Evolutionary conservation across 2,797 vertebrate species (phyloP).

Genomic region (Sebastes taczanowskii): DNA sequence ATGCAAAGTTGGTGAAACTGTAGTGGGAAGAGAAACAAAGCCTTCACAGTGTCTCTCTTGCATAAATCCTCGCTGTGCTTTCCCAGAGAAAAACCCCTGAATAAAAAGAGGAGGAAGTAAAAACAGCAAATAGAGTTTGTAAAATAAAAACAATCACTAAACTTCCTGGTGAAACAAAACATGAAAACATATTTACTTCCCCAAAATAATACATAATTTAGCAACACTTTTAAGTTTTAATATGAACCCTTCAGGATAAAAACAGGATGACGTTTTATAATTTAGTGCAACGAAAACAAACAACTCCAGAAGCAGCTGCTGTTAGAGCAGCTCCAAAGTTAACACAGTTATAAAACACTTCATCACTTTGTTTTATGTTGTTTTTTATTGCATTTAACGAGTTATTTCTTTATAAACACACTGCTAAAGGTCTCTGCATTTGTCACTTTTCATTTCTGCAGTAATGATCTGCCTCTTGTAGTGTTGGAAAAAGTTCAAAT

Average conservation of each 20-base stretch:
- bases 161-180: background rate
- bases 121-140: background rate
- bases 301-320: background rate
- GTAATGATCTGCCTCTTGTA: background rate
- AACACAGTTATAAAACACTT: too few species aligned
- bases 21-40: background rate
- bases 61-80: background rate
- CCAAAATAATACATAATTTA: background rate
- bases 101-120: background rate
- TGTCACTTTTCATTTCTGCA: background rate
- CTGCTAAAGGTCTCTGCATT: background rate
- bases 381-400: background rate
- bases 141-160: background rate
- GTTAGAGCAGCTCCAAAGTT: too few species aligned
- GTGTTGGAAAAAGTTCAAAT: background rate
- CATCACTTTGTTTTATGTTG: background rate
- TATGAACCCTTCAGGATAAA: background rate
- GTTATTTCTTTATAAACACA: too few species aligned
- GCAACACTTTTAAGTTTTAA: background rate
- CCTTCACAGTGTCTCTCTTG: background rate
- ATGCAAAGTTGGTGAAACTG: background rate
- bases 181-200: background rate
- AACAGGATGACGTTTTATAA: background rate
- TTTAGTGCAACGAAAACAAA: background rate
- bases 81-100: background rate